A percentile compares a stretch with the other conserved stretches of the same genome.
Evolutionary conservation across 1,140 invertebrate species (phyloP).

Genomic region (Conus betulinus): DNA sequence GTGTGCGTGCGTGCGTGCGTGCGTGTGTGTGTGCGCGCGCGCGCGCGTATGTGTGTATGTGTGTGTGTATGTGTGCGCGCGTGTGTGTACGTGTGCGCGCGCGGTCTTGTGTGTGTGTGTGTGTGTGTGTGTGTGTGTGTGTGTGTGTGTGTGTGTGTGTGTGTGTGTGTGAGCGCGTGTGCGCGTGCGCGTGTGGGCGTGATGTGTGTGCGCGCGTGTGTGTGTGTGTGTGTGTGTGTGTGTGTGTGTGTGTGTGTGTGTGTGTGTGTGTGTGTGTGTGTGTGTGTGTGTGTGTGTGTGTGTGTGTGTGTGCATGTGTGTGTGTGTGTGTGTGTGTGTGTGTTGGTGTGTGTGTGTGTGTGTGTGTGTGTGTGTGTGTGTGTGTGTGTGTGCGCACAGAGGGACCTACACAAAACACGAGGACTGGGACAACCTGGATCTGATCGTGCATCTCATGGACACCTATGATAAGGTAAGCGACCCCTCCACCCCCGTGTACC

Average conservation of each 20-base stretch:
- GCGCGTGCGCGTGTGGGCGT: background rate
- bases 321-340: background rate
- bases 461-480: conserved; percentile 74
- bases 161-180: conserved; percentile 3
- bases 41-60: background rate
- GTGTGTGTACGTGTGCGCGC: background rate
- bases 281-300: conserved; percentile 24
- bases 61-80: background rate
- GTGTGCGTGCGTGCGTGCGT: background rate
- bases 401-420: conserved; percentile 76
- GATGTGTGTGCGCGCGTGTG: background rate
- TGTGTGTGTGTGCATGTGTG: conserved; percentile 9
- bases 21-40: background rate
- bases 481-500: background rate
- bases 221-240: conserved; percentile 6
- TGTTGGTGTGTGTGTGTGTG: background rate
- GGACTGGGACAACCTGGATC: conserved; percentile 71
- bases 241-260: background rate
- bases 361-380: conserved; percentile 4
- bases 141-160: conserved; percentile 24
- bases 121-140: conserved; percentile 10
- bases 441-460: conserved; percentile 76
- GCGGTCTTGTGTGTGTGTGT: conserved; percentile 13
- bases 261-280: conserved; percentile 11
- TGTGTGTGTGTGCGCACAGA: conserved; percentile 62